Base-by-base conservation (phyloP, 35 echinoderm and acorn worm species). In the Stichopus chloronotus region DNA sequence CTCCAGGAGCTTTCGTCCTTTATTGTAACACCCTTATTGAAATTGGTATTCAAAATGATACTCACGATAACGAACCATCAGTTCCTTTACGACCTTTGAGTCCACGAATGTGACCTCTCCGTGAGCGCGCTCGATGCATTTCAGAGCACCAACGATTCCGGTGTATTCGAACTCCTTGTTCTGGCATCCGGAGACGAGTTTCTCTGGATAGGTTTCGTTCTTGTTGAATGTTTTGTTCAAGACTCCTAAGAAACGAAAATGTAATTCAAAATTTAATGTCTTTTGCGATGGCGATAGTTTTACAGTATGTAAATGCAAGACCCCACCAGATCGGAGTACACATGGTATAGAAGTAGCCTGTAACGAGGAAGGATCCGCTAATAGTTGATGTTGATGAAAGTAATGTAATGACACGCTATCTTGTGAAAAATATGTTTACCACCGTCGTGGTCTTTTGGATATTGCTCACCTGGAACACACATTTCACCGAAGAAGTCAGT, bases 61-160 rank as follows among this genome's bases (percentile, higher is more conserved):
- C 95, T 91, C 60, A 92, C 95, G 24, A 19, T 10, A 54, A 68
- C 55, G 25, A 9, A 57, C 54, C 14, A 6, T 52, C 12, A 99
- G 56, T 1, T 78, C 93, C 20, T 87, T 53, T 53, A 96, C 79
- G 13, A 59, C 79, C 58, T 95, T 95, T 55, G 93, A 85, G 78
- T 99, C 97, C 4, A 99, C 71, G 55, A 99, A 99, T 43, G 90
- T 80, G 17, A 99, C 95, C 58, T 96, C 90, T 72, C 95, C 97
- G 13, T 94, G 82, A 13, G 76, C 56, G 9, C 85, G 91, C 14
- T 85, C 43, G 17, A 99, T 58, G 52, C 97, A 99, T 19, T 12
- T 84, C 52, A 95, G 53, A 76, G 93, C 60, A 19, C 97, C 97
- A 25, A 91, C 25, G 52, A 99, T 58, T 23, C 97, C 97, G 3